Percentiles rank a stretch among this genome's conserved stretches.
phyloP scores from a whole-genome alignment of 2,888 invertebrate genomes.

The Drosophila mimetica region DNA sequence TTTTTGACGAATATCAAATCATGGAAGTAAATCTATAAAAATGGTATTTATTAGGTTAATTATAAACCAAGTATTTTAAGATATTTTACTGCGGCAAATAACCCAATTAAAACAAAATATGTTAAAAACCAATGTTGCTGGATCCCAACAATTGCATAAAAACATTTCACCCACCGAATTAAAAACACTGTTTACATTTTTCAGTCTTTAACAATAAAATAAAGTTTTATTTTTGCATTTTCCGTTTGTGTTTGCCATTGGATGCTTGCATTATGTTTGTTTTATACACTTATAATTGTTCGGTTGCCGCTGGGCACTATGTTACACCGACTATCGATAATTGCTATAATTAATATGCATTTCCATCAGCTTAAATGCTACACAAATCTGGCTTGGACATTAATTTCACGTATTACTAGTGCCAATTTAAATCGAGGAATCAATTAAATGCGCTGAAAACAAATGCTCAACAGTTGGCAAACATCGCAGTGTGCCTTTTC shows the following conservation, averaged over 20 bases:
- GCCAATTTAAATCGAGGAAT: slow-evolving; percentile 38
- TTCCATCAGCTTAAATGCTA: slow-evolving; percentile 64
- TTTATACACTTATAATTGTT: slow-evolving; percentile 70
- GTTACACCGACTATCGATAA: slow-evolving; percentile 66
- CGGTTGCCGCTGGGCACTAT: slow-evolving; percentile 48
- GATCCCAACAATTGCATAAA: not conserved
- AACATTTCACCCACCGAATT: not conserved
- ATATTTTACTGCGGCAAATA: not conserved
- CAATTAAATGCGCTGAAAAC: slow-evolving; percentile 58
- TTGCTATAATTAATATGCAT: slow-evolving; percentile 49
- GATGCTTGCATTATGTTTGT: slow-evolving; percentile 26
- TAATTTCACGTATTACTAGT: slow-evolving; percentile 25
- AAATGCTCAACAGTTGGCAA: slow-evolving; percentile 52
- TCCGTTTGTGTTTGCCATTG: slow-evolving; percentile 45
- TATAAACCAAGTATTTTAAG: too few species aligned
- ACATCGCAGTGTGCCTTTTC: slow-evolving; percentile 8
- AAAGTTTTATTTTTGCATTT: slow-evolving; percentile 74
- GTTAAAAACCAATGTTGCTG: not conserved
- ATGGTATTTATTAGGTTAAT: too few species aligned
- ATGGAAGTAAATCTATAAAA: too few species aligned
- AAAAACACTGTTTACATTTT: slow-evolving; percentile 30
- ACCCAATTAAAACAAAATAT: not conserved
- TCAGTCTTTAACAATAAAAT: slow-evolving; percentile 83
- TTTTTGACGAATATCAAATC: too few species aligned
- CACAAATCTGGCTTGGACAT: slow-evolving; percentile 48